Percentiles rank a stretch among this genome's conserved stretches.
These are phyloP conservation scores for Maconellicoccus hirsutus DNA, from an alignment of 1,140 invertebrate species.

Conservation along the genomic window DNA sequence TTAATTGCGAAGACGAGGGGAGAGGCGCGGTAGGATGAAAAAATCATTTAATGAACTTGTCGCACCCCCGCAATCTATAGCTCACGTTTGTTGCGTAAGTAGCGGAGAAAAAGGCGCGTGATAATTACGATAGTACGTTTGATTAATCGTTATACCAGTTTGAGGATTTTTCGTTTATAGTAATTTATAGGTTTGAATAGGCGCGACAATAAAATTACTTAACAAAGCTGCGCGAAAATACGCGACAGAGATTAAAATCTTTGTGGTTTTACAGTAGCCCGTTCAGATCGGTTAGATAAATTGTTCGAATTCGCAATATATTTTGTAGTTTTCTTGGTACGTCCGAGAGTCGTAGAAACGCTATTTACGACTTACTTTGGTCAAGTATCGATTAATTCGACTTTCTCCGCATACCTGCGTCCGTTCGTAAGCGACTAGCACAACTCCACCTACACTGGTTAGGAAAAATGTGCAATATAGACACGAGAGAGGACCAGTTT, in stretches of 20 bases:
- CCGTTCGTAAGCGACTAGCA: background rate
- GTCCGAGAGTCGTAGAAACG: background rate
- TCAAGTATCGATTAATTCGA: slow-evolving; percentile 21
- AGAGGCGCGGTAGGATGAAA: background rate
- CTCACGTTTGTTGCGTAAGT: background rate
- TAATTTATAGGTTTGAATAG: background rate
- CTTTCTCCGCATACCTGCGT: slow-evolving; percentile 11
- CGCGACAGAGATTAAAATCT: background rate
- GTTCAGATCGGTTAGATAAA: background rate
- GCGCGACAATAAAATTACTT: background rate
- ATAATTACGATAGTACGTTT: background rate
- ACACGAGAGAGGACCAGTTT: background rate
- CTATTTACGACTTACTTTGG: slow-evolving; percentile 19
- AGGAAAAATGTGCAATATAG: background rate
- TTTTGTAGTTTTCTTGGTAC: no score
- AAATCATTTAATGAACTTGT: background rate
- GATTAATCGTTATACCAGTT: background rate
- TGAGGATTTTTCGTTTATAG: background rate
- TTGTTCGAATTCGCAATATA: no score
- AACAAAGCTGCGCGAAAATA: background rate
- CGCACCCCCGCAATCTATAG: background rate
- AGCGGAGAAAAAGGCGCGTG: background rate
- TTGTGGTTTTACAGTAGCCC: background rate
- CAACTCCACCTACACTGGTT: slow-evolving; percentile 16
- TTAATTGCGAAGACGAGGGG: background rate